Percentiles rank a stretch among this genome's conserved stretches.
Evolutionary conservation across 2,113 vertebrate species (phyloP).

Genomic region (Spheniscus mendiculus): DNA sequence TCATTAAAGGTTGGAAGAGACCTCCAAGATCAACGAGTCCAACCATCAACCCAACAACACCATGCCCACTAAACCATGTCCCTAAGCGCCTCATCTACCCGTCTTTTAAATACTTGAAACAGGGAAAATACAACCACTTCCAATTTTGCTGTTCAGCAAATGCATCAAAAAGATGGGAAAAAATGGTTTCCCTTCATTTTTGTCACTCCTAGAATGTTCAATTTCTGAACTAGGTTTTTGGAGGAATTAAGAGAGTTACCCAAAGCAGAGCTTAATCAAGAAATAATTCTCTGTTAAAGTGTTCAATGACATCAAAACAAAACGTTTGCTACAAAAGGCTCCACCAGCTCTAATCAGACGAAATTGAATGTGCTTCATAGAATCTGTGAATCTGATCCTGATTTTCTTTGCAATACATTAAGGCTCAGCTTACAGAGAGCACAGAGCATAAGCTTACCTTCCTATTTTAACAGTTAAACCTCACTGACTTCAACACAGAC

Average conservation of each 20-base stretch:
- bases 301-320: not conserved
- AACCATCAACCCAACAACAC: too few species aligned
- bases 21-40: too few species aligned
- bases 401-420: not conserved
- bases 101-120: too few species aligned
- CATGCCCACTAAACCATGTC: too few species aligned
- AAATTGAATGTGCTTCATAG: not conserved
- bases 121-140: not conserved
- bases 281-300: not conserved
- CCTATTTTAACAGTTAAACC: not conserved
- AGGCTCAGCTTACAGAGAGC: not conserved
- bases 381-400: not conserved
- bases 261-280: not conserved
- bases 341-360: not conserved
- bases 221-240: not conserved
- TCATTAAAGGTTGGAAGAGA: too few species aligned
- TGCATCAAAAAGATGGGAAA: not conserved
- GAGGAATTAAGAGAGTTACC: not conserved
- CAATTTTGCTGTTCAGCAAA: not conserved
- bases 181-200: not conserved
- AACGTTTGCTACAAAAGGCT: not conserved
- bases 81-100: too few species aligned
- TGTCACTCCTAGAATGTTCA: not conserved
- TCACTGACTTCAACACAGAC: not conserved
- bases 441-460: not conserved